Evolutionary conservation across 2,888 invertebrate species (phyloP).

Genomic region (Noctua comes): DNA sequence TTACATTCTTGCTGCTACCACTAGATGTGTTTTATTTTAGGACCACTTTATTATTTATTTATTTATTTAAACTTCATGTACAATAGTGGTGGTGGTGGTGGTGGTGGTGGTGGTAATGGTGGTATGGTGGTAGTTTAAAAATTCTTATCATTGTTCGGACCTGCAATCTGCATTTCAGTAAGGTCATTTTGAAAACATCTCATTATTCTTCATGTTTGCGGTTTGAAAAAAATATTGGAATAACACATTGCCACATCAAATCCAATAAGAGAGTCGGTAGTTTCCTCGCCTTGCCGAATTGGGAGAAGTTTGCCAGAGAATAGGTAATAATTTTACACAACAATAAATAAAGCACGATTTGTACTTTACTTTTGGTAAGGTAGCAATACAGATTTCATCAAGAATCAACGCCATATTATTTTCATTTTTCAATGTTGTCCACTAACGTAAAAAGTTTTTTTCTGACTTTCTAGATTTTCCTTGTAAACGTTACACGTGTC

Average conservation of each 20-base stretch:
- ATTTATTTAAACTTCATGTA: too few relatives aligned
- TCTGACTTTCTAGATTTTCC: background rate
- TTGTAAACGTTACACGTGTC: slow-evolving; percentile 27
- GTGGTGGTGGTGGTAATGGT: too few relatives aligned
- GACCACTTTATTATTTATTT: background rate
- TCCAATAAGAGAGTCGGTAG: background rate
- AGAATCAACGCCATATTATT: slow-evolving; percentile 2
- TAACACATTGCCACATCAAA: background rate
- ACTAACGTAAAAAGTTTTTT: background rate
- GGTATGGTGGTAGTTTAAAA: slow-evolving; percentile 10
- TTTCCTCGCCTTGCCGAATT: background rate
- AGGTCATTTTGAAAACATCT: background rate
- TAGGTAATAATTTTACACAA: background rate
- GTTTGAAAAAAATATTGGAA: background rate
- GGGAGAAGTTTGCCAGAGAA: background rate
- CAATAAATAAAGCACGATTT: background rate
- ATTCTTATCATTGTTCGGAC: background rate
- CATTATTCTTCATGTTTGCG: background rate
- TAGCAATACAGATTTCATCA: background rate
- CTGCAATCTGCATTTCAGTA: background rate
- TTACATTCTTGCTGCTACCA: slow-evolving; percentile 6
- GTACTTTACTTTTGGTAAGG: background rate
- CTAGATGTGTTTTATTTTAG: slow-evolving; percentile 15
- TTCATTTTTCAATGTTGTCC: background rate
- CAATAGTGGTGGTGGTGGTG: too few relatives aligned